Evolutionary conservation across 2,797 vertebrate species (phyloP).

Genomic region (Xerus rutilus): DNA sequence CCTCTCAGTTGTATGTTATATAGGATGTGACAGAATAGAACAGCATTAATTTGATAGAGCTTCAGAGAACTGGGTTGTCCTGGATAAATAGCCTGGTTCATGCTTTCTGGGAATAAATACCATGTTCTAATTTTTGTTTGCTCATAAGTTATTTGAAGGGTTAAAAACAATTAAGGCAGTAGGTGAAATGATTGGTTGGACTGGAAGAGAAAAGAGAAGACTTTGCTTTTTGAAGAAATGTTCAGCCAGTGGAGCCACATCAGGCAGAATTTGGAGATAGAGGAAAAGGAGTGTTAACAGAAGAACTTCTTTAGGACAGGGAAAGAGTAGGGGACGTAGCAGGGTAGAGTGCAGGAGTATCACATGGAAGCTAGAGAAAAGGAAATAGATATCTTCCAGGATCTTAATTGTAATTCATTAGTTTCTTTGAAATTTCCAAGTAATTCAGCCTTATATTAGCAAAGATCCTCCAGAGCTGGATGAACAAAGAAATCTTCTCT

Average conservation of each 20-base stretch:
- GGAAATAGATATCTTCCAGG: not conserved
- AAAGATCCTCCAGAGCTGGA: not conserved
- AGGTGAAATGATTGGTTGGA: not conserved
- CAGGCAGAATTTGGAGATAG: not conserved
- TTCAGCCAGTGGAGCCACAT: not conserved
- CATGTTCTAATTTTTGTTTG: not conserved
- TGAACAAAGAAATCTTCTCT: not conserved
- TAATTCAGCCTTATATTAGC: not conserved
- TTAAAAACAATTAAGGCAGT: not conserved
- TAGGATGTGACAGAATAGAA: not conserved
- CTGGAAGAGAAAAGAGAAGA: not conserved
- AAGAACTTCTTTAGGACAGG: not conserved
- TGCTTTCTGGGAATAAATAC: not conserved
- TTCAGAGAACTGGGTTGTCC: not conserved
- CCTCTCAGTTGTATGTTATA: not conserved
- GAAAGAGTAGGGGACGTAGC: not conserved
- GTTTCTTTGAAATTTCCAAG: not conserved
- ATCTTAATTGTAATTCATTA: not conserved
- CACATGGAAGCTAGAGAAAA: not conserved
- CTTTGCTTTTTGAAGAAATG: not conserved
- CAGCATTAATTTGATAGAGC: not conserved
- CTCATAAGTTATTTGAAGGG: not conserved
- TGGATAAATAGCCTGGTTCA: not conserved
- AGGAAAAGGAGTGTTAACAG: not conserved
- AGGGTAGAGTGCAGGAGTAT: not conserved